Conservation (phyloP, 2,888 invertebrate genomes). For the Helicoverpa assulta region DNA sequence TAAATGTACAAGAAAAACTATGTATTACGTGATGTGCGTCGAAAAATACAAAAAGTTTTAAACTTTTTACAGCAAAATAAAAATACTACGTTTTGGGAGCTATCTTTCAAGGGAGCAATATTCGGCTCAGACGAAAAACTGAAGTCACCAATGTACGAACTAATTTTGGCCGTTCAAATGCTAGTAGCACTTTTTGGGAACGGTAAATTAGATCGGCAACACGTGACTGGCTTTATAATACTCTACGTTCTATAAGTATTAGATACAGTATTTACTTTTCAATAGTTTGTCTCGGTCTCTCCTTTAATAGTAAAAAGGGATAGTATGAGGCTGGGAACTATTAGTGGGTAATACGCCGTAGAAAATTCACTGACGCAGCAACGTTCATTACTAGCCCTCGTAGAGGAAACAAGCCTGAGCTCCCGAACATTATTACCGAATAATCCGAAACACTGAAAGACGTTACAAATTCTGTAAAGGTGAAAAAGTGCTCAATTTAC, state of each 20-base stretch:
- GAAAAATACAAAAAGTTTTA: background rate
- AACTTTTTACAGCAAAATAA: background rate
- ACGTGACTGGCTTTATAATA: conserved; percentile 82
- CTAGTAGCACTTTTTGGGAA: conserved; percentile 81
- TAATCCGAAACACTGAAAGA: conserved; percentile 70
- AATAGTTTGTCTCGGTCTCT: conserved; percentile 54
- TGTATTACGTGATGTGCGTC: background rate
- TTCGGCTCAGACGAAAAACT: conserved; percentile 42
- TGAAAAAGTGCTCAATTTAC: conserved; percentile 73
- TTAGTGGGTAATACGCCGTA: conserved; percentile 64
- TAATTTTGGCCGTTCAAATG: conserved; percentile 79
- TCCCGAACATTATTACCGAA: conserved; percentile 71
- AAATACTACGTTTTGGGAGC: conserved; percentile 8
- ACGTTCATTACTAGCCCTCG: conserved; percentile 73
- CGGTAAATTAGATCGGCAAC: conserved; percentile 82
- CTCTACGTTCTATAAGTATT: conserved; percentile 69
- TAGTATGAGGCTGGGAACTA: conserved; percentile 52
- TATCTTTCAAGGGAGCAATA: conserved; percentile 34
- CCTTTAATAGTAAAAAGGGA: conserved; percentile 50
- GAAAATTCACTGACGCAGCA: conserved; percentile 71
- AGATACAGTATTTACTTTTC: conserved; percentile 73
- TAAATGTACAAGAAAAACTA: background rate
- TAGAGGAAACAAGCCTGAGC: conserved; percentile 71
- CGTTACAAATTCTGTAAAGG: conserved; percentile 72
- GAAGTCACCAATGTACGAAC: conserved; percentile 69